Percentiles rank a stretch among this genome's conserved stretches.
Evolutionary conservation across 2,888 invertebrate genomes (phyloP).

Genomic region (Drosophila suboccidentalis): DNA sequence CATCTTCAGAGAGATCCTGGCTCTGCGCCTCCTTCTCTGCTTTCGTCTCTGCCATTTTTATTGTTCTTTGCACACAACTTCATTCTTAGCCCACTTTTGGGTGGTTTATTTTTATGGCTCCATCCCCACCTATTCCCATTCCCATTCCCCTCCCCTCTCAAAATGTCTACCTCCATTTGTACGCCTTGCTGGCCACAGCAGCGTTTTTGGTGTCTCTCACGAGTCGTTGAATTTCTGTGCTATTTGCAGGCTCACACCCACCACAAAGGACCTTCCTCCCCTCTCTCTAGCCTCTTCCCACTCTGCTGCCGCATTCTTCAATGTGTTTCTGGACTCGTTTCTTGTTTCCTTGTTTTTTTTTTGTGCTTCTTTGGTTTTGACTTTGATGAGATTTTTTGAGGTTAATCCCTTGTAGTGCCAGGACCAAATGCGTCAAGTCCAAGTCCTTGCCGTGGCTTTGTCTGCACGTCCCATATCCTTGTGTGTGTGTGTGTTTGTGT

Average conservation of each 20-base stretch:
- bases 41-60: conserved; percentile 68
- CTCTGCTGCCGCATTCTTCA: neutral
- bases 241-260: conserved; percentile 75
- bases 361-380: conserved; percentile 72
- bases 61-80: conserved; percentile 81
- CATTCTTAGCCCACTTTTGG: conserved; percentile 79
- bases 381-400: conserved; percentile 83
- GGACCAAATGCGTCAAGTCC: conserved; percentile 78
- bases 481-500: conserved; percentile 23
- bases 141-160: neutral
- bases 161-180: neutral
- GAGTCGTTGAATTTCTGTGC: conserved; percentile 72
- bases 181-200: conserved; percentile 11
- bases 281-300: neutral
- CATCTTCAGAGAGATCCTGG: conserved; percentile 13
- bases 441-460: conserved; percentile 75
- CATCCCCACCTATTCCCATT: conserved; percentile 39
- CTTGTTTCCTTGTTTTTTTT: conserved; percentile 10
- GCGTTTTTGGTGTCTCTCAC: conserved; percentile 52
- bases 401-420: conserved; percentile 82
- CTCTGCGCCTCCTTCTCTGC: neutral
- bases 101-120: conserved; percentile 81
- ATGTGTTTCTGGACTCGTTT: conserved; percentile 27
- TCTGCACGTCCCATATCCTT: conserved; percentile 49
- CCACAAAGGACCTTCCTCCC: conserved; percentile 21